Conservation (phyloP, 2,113 vertebrate species). For the Oplegnathus fasciatus region DNA sequence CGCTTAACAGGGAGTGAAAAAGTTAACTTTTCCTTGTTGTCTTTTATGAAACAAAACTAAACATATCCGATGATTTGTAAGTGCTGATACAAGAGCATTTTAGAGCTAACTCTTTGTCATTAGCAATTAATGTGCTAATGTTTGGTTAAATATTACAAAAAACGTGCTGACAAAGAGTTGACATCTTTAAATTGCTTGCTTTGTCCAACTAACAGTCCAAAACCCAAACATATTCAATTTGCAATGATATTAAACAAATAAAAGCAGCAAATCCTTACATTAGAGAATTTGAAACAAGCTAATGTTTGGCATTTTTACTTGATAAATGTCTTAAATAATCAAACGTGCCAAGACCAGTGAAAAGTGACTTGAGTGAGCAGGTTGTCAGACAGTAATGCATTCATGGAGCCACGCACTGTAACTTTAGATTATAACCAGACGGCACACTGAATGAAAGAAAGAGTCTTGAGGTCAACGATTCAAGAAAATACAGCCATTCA, state of each 20-base stretch:
- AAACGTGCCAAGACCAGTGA: constrained; percentile 27
- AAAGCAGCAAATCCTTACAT: neutral
- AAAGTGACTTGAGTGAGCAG: constrained; percentile 32
- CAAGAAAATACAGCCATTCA: constrained; percentile 31
- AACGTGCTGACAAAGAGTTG: neutral
- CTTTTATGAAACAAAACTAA: neutral
- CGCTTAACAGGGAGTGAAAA: neutral
- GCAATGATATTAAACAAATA: neutral
- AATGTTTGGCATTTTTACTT: neutral
- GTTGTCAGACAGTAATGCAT: constrained; percentile 26
- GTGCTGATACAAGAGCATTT: neutral
- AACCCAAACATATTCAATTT: neutral
- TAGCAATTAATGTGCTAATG: neutral
- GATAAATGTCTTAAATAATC: neutral
- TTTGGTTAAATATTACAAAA: neutral
- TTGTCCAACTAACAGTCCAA: neutral
- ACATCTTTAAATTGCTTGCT: neutral
- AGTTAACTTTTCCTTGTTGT: neutral
- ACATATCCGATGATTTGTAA: neutral
- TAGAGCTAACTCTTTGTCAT: neutral
- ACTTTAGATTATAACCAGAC: constrained; percentile 27
- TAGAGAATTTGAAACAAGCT: too few relatives aligned
- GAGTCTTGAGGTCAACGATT: constrained; percentile 26
- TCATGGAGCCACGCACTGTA: constrained; percentile 34
- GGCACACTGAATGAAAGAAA: constrained; percentile 30